Evolutionary conservation across 2,797 vertebrate species (phyloP).

Genomic region (Picus viridis): DNA sequence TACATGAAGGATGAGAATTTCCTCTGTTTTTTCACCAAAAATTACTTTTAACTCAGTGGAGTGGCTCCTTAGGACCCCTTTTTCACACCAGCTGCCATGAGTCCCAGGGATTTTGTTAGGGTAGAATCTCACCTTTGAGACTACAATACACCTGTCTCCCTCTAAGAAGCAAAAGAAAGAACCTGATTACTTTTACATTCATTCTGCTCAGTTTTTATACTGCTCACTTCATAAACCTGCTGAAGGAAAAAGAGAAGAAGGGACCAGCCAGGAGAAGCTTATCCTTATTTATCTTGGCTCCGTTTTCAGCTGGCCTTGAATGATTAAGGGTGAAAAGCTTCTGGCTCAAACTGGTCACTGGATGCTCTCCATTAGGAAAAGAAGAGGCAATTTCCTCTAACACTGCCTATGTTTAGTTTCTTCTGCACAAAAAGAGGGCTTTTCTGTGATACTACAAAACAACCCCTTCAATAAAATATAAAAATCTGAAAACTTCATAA

Average conservation of each 20-base stretch:
- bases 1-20: not conserved
- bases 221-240: not conserved
- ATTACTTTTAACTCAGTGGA: not conserved
- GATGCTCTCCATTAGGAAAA: not conserved
- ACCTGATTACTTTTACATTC: not conserved
- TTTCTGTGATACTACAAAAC: not conserved
- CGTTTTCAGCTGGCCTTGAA: not conserved
- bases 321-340: not conserved
- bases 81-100: not conserved
- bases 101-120: not conserved
- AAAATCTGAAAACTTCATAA: slow-evolving; percentile 49
- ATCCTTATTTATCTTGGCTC: not conserved
- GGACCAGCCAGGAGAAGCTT: not conserved
- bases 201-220: not conserved
- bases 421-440: not conserved
- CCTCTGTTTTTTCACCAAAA: not conserved
- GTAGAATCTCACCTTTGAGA: not conserved
- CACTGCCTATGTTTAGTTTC: not conserved
- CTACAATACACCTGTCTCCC: not conserved
- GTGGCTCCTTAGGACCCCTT: not conserved
- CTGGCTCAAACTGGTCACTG: not conserved
- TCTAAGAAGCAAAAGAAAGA: not conserved
- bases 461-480: slow-evolving; percentile 43
- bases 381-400: not conserved
- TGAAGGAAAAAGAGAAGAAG: not conserved